Evolutionary conservation across 2,888 invertebrate species (phyloP).

Genomic region (Invenusta paracnida): DNA sequence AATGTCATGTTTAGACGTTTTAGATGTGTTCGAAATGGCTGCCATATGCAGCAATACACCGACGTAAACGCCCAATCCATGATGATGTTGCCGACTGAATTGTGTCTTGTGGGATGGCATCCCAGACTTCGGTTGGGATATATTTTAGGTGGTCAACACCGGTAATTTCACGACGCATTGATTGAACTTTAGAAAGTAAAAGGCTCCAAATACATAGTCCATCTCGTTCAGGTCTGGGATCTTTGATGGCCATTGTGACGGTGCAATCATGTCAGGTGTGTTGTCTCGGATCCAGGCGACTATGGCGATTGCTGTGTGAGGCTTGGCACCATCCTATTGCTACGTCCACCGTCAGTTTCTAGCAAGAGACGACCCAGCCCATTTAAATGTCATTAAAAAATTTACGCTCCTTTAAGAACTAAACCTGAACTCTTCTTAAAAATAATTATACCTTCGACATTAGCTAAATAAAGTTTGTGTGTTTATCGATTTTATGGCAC

Average conservation of each 20-base stretch:
- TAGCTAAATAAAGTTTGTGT: no score
- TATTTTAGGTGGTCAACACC: neutral
- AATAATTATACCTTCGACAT: no score
- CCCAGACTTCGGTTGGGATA: neutral
- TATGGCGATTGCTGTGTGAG: neutral
- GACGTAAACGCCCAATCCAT: neutral
- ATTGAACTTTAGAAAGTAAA: neutral
- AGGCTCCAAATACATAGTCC: constrained; percentile 16
- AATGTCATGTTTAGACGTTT: neutral
- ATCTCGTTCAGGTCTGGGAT: neutral
- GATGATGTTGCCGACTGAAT: neutral
- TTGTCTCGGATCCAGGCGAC: neutral
- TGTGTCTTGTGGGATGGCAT: neutral
- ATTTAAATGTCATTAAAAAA: no score
- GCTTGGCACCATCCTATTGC: neutral
- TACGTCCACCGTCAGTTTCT: no score
- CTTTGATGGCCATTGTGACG: neutral
- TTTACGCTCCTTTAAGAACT: no score
- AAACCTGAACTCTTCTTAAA: no score
- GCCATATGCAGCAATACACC: neutral
- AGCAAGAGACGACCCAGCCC: no score
- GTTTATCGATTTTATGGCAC: no score
- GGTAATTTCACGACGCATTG: neutral
- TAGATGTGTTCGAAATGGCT: neutral
- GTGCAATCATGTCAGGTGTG: neutral